Percentiles rank a stretch among this genome's conserved stretches.
Conservation (phyloP, 92 coral and sea anemone species). For the Montipora capitata region DNA sequence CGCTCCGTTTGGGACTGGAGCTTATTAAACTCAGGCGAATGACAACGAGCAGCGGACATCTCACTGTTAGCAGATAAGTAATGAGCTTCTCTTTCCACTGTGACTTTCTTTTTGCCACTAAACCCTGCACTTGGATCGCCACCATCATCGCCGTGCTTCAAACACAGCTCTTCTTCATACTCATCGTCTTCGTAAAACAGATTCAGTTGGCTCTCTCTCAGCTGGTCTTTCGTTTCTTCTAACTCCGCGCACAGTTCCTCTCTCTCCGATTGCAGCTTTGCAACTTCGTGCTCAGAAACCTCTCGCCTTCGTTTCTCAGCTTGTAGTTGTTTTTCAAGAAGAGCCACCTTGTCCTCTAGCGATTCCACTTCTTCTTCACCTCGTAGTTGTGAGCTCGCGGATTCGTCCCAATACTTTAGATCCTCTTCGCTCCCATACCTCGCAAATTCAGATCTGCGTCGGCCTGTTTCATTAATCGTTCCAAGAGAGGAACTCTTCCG, state of each 20-base stretch:
- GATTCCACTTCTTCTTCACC: constrained; percentile 29
- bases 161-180: constrained; percentile 46
- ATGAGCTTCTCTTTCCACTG: neutral
- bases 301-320: constrained; percentile 69
- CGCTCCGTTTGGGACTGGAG: constrained; percentile 48
- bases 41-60: neutral
- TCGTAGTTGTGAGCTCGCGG: neutral
- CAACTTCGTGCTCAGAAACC: constrained; percentile 70
- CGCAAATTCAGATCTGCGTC: neutral
- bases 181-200: constrained; percentile 36
- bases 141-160: constrained; percentile 21
- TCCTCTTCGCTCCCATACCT: constrained; percentile 60
- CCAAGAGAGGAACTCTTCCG: constrained; percentile 43
- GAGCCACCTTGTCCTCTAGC: constrained; percentile 59
- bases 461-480: constrained; percentile 20
- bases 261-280: constrained; percentile 66
- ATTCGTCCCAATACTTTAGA: constrained; percentile 34
- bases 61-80: neutral
- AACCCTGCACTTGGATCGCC: constrained; percentile 3
- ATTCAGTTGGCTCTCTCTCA: constrained; percentile 60
- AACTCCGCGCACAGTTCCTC: constrained; percentile 61
- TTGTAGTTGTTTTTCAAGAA: constrained; percentile 55
- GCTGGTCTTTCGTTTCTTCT: constrained; percentile 66
- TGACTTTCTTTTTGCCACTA: neutral
- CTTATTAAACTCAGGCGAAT: constrained; percentile 25